Evolutionary conservation across 2,113 vertebrate species (phyloP).

Genomic region (Gadus chalcogrammus): DNA sequence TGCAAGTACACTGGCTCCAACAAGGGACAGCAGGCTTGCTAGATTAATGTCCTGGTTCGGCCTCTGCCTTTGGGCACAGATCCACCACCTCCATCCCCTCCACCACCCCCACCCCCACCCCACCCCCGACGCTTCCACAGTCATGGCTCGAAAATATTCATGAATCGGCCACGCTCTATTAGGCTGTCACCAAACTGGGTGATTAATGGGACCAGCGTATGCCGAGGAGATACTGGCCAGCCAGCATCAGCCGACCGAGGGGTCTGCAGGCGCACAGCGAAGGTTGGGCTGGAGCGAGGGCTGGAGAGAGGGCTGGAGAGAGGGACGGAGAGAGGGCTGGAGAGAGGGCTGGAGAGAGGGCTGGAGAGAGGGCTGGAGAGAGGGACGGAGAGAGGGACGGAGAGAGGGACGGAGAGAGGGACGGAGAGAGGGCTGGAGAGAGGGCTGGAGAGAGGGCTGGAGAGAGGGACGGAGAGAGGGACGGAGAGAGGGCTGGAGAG

Average conservation of each 20-base stretch:
- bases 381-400: neutral
- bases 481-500: neutral
- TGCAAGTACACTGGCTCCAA: too few relatives aligned
- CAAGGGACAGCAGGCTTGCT: neutral
- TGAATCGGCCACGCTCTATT: slow-evolving; percentile 70
- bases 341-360: neutral
- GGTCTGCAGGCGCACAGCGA: slow-evolving; percentile 9
- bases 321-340: too few relatives aligned
- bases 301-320: slow-evolving; percentile 4
- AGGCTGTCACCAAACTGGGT: slow-evolving; percentile 62
- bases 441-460: neutral
- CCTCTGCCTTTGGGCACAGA: slow-evolving; percentile 40
- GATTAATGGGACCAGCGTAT: slow-evolving; percentile 70
- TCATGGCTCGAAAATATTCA: slow-evolving; percentile 63
- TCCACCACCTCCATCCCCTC: slow-evolving; percentile 40
- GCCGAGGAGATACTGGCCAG: slow-evolving; percentile 40
- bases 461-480: too few relatives aligned
- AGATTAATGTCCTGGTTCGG: slow-evolving; percentile 55
- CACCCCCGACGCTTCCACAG: slow-evolving; percentile 32
- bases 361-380: neutral
- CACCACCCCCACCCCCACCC: slow-evolving; percentile 30
- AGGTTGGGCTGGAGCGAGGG: slow-evolving; percentile 4
- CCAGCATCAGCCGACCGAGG: slow-evolving; percentile 40
- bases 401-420: slow-evolving; percentile 4
- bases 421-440: too few relatives aligned